Evolutionary conservation across 2,888 invertebrate species (phyloP).

Genomic region (Idaea straminata): DNA sequence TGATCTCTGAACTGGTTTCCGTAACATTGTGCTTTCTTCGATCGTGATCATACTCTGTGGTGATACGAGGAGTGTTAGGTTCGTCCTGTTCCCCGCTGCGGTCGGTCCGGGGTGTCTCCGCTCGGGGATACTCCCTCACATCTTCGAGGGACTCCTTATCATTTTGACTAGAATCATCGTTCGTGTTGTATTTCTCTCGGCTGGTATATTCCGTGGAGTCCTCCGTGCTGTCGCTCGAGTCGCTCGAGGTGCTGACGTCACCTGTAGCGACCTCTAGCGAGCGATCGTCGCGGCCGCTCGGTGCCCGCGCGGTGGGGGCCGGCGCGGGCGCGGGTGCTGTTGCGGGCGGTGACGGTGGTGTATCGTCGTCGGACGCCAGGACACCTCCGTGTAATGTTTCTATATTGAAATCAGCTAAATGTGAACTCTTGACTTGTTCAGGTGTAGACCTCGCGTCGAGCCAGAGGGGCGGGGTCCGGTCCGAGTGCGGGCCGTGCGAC

Average conservation of each 20-base stretch:
- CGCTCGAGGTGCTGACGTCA: too few species aligned
- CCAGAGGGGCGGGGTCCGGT: too few species aligned
- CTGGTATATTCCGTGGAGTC: too few species aligned
- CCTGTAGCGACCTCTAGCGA: neutral
- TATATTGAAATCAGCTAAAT: constrained; percentile 63
- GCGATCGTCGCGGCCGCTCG: neutral
- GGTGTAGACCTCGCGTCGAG: constrained; percentile 31
- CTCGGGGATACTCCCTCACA: too few species aligned
- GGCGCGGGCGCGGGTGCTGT: neutral
- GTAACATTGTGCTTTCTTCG: too few species aligned
- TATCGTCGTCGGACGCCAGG: constrained; percentile 5
- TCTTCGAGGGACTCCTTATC: neutral
- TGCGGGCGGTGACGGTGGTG: constrained; percentile 2
- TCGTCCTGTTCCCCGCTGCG: too few species aligned
- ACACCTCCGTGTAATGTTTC: constrained; percentile 50
- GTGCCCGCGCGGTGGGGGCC: neutral
- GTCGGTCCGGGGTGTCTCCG: too few species aligned
- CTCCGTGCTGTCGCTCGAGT: too few species aligned
- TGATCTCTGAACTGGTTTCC: too few species aligned
- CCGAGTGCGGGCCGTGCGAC: constrained; percentile 39
- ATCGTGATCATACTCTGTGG: too few species aligned
- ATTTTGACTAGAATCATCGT: neutral
- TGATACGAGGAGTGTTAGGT: too few species aligned
- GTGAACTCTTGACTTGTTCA: constrained; percentile 43
- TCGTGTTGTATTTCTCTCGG: too few species aligned